Conservation (phyloP, 2,888 invertebrate genomes). For the Nemotelus pantherinus region DNA sequence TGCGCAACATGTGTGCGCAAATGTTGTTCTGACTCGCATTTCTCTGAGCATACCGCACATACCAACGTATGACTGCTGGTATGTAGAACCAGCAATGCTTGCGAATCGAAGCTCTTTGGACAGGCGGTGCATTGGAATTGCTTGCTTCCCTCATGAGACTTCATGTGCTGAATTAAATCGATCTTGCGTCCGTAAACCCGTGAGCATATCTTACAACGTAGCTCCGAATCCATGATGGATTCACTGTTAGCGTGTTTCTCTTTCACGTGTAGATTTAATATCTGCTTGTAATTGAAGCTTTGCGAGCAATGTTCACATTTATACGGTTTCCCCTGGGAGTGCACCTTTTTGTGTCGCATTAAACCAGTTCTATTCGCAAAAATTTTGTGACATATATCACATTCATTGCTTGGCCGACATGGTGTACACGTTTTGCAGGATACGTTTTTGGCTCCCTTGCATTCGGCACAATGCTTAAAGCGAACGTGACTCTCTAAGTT, state of each 20-base stretch:
- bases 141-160: background rate
- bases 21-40: background rate
- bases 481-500: slow-evolving; percentile 17
- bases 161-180: slow-evolving; percentile 6
- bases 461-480: slow-evolving; percentile 12
- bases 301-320: slow-evolving; percentile 19
- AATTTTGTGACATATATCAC: slow-evolving; percentile 4
- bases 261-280: slow-evolving; percentile 17
- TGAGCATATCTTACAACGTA: slow-evolving; percentile 6
- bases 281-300: slow-evolving; percentile 15
- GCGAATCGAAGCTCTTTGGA: background rate
- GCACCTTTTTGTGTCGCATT: background rate
- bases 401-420: background rate
- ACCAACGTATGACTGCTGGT: background rate
- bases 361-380: background rate
- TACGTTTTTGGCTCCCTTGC: slow-evolving; percentile 5
- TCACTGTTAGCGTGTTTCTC: background rate
- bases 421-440: background rate
- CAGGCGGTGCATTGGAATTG: background rate
- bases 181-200: background rate
- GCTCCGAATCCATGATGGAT: background rate
- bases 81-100: background rate
- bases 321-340: slow-evolving; percentile 1
- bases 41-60: slow-evolving; percentile 6
- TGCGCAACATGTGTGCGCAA: background rate